Percentiles rank a stretch among this genome's conserved stretches.
phyloP scores from a whole-genome alignment of 2,888 invertebrate species.

The Lamellibrachia satsuma region DNA sequence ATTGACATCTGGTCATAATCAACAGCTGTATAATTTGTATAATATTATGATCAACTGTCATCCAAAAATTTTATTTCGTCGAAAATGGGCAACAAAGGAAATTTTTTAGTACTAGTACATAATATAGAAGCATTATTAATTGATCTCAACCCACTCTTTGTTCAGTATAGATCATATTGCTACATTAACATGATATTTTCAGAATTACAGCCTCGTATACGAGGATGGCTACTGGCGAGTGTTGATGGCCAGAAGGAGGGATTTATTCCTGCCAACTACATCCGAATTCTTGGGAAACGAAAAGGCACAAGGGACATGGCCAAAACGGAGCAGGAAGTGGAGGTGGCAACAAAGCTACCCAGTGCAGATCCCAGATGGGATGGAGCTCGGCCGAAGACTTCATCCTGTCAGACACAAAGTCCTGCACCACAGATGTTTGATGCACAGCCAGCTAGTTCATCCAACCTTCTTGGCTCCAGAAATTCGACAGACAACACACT shows the following conservation, averaged over 20 bases:
- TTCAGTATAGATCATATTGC: neutral
- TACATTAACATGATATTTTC: conserved; percentile 56
- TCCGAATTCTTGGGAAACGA: conserved; percentile 67
- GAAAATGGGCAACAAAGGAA: no score
- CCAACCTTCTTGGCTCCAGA: neutral
- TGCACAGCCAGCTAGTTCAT: neutral
- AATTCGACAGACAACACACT: neutral
- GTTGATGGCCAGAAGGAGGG: conserved; percentile 68
- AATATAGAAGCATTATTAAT: no score
- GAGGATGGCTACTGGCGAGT: conserved; percentile 70
- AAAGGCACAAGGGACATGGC: conserved; percentile 32
- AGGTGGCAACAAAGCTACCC: neutral
- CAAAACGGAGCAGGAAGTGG: neutral
- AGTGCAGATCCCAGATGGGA: neutral
- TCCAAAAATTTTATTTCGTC: no score
- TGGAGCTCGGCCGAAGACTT: neutral
- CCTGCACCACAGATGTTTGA: neutral
- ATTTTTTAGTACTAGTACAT: no score
- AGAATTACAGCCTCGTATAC: conserved; percentile 77
- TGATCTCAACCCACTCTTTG: no score
- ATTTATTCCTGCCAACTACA: conserved; percentile 70
- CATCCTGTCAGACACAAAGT: neutral
- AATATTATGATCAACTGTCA: no score
- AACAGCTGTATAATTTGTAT: no score
- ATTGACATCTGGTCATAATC: no score